Percentiles rank a stretch among this genome's conserved stretches.
These are phyloP conservation scores for Microdon myrmicae DNA, from an alignment of 2,888 invertebrate species.

Conservation along the genomic window DNA sequence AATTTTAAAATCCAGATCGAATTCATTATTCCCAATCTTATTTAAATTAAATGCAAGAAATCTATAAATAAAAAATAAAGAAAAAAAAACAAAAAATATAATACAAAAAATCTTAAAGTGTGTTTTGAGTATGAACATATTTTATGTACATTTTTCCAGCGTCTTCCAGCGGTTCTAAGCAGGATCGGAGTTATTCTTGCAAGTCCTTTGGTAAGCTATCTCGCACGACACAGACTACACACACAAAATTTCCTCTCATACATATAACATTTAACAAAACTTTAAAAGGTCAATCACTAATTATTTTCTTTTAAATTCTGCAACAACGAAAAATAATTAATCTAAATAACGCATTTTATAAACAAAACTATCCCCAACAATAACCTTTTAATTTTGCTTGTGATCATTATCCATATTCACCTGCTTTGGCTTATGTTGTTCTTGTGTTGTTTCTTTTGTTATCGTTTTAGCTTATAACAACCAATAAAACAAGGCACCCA, in stretches of 20 bases:
- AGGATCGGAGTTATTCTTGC: slow-evolving; percentile 96
- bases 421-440: slow-evolving; percentile 42
- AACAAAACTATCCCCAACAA: too few species aligned
- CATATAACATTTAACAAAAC: slow-evolving; percentile 37
- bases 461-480: not conserved
- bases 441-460: slow-evolving; percentile 7
- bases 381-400: slow-evolving; percentile 25
- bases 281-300: slow-evolving; percentile 22
- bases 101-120: slow-evolving; percentile 61
- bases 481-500: too few species aligned
- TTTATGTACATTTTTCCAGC: slow-evolving; percentile 77
- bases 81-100: slow-evolving; percentile 20
- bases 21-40: too few species aligned
- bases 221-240: slow-evolving; percentile 59
- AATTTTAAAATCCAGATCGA: too few species aligned
- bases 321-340: slow-evolving; percentile 18
- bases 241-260: slow-evolving; percentile 18
- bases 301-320: slow-evolving; percentile 10
- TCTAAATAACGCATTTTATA: slow-evolving; percentile 13
- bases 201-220: slow-evolving; percentile 90
- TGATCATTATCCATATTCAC: slow-evolving; percentile 46
- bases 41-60: slow-evolving; percentile 25
- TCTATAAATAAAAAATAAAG: slow-evolving; percentile 44
- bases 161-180: slow-evolving; percentile 94
- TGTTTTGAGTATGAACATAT: slow-evolving; percentile 67